phyloP scores from a whole-genome alignment of 2,888 invertebrate species.

The Eupithecia dodoneata region DNA sequence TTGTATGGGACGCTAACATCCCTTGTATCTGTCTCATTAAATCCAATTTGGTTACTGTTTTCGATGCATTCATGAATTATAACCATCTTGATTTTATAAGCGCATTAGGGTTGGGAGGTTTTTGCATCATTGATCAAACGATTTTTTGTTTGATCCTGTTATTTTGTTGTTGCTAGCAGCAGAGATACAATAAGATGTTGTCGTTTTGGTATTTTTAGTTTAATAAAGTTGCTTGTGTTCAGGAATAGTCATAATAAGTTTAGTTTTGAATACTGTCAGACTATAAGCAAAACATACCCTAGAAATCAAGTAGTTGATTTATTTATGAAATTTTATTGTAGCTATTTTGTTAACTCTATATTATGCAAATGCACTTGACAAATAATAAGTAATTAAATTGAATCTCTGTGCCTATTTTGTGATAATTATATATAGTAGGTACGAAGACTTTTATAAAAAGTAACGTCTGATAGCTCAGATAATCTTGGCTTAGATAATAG shows the following conservation, averaged over 20 bases:
- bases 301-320: no score
- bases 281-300: no score
- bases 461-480: neutral
- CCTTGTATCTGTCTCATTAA: slow-evolving; percentile 82
- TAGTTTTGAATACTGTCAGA: no score
- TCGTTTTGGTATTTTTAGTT: neutral
- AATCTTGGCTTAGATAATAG: neutral
- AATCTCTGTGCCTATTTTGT: neutral
- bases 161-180: slow-evolving; percentile 6
- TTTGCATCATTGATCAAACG: slow-evolving; percentile 28
- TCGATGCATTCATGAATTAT: slow-evolving; percentile 58
- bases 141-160: slow-evolving; percentile 21
- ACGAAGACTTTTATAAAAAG: neutral
- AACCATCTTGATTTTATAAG: slow-evolving; percentile 47
- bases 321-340: neutral
- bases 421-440: neutral
- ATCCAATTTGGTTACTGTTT: slow-evolving; percentile 79
- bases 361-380: neutral
- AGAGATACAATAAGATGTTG: neutral
- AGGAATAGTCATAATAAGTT: neutral
- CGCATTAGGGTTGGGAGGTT: slow-evolving; percentile 28
- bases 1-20: slow-evolving; percentile 79
- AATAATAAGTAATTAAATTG: no score
- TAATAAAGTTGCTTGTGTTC: neutral
- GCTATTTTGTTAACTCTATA: neutral